Evolutionary conservation across 2,113 vertebrate genomes (phyloP).

Genomic region (Tinamus guttatus): DNA sequence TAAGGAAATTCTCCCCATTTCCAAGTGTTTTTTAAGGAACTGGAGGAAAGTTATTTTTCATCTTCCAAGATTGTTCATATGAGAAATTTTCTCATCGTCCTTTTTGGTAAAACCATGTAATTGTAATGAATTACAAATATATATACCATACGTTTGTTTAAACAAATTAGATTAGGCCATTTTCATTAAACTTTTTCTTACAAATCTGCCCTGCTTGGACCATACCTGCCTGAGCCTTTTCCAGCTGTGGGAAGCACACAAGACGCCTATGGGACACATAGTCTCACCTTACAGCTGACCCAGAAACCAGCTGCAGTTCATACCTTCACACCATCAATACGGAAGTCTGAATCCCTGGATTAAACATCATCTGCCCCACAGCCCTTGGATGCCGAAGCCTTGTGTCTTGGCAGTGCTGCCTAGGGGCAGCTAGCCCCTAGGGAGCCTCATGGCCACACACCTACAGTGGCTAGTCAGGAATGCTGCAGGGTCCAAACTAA

Average conservation of each 20-base stretch:
- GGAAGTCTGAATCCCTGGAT: neutral
- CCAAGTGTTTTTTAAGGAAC: neutral
- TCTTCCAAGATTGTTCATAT: neutral
- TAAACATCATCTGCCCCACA: neutral
- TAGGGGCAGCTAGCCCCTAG: neutral
- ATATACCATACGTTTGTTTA: neutral
- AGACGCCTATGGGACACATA: neutral
- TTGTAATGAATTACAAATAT: neutral
- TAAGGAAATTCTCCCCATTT: neutral
- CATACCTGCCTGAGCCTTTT: neutral
- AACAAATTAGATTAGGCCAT: neutral
- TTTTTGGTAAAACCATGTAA: neutral
- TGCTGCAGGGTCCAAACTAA: neutral
- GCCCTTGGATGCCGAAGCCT: neutral
- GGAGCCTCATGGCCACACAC: rapidly evolving
- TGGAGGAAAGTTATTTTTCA: neutral
- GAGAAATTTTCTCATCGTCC: neutral
- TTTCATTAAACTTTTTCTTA: neutral
- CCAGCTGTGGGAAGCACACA: neutral
- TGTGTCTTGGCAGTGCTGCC: neutral
- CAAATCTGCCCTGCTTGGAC: neutral
- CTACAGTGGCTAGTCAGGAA: neutral
- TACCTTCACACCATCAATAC: neutral
- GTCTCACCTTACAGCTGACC: neutral
- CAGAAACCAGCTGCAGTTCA: neutral